Evolutionary conservation across 1,140 invertebrate genomes (phyloP), one percentile per base, ranked within the genome.

Genomic region (Aporrectodea caliginosa): DNA sequence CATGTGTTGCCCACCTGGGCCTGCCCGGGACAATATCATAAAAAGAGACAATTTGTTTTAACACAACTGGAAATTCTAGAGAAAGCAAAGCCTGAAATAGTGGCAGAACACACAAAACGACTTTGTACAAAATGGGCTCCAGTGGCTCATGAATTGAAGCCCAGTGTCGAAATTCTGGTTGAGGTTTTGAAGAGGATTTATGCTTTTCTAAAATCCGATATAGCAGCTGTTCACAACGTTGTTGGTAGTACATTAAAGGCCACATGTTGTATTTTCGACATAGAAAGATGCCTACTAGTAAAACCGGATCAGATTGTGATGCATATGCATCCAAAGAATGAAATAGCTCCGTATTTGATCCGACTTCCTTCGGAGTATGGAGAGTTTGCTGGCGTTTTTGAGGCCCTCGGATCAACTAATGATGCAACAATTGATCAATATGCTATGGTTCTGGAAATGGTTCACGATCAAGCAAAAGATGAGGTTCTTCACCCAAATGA

Each of bases 291-390:
- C 14, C 14, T 58, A 1, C 78, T 86, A 72, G 77, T 84, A 22
- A 58, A 75, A 75, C 77, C 83, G 34, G 75, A 80, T 1, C 73
- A 75, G 31, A 77, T 83, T 58, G 82, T 84, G 22, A 82, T 81
- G 0, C 29, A 81, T 1, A 79, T 84, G 33, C 78, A 70, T 14
- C 30, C 77, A 33, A 30, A 69, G 0, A 80, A 84, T 58, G 79
- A 81, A 70, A 85, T 85, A 32, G 71, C 69, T 29, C 84, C 81
- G 1, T 83, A 80, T 58, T 71, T 86, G 14, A 77, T 80, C 43
- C 77, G 81, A 77, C 69, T 77, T 43, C 85, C 85, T 1, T 6
- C 72, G 16, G 58, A 81, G 2, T 84, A 80, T 74, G 82, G 80
- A 35, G 34, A 77, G 16, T 82, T 80, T 81, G 81, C 78, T 75